Evolutionary conservation across 2,888 invertebrate species (phyloP), one percentile per base, ranked within the genome.

Genomic region (Iphiclides podalirius): DNA sequence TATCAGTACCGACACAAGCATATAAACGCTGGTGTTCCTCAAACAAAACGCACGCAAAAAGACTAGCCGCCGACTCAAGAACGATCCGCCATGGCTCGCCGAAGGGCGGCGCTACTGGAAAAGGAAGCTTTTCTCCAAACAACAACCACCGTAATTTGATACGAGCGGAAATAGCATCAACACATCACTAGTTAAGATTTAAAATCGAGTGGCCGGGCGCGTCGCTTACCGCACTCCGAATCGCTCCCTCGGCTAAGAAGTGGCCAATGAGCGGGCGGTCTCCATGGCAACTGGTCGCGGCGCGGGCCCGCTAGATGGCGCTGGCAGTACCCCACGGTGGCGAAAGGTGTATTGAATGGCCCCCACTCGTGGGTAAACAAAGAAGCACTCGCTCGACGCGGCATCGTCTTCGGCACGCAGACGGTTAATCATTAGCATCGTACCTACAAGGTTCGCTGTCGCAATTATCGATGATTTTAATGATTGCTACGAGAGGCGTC

Each of bases 211-310:
- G 61, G 58, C 51, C 43, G 43, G 45, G 51, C 36, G 50, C 52
- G 68, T 63, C 54, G 62, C 71, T 79, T 80, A 67, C 57, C 57
- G 46, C 71, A 61, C 73, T 79, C 57, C 58, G 66, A 46, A 47
- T 51, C 54, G 66, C 52, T 52, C 51, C 50, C 52, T 54, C 54
- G 47, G 52, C 42, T 55, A 50, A 64, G 72, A 80, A 82, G 83
- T 79, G 79, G 85, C 86, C 84, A 85, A 86, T 86, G 79, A 85
- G 79, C 71, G 76, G 63, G 59, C 72, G 73, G 87, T 88, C 78
- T 71, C 80, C 72, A 83, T 83, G 69, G 72, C 74, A 66, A 84
- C 86, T 73, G 54, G 69, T 69, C 73, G 58, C 52, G 61, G 53
- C 61, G 43, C 55, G 55, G 52, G 52, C 43, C 54, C 60, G 67